A percentile compares a stretch with the other conserved stretches of the same genome.
These are phyloP conservation scores for Philopotamus ludificatus DNA, from an alignment of 1,140 invertebrate genomes.

Conservation along the genomic window DNA sequence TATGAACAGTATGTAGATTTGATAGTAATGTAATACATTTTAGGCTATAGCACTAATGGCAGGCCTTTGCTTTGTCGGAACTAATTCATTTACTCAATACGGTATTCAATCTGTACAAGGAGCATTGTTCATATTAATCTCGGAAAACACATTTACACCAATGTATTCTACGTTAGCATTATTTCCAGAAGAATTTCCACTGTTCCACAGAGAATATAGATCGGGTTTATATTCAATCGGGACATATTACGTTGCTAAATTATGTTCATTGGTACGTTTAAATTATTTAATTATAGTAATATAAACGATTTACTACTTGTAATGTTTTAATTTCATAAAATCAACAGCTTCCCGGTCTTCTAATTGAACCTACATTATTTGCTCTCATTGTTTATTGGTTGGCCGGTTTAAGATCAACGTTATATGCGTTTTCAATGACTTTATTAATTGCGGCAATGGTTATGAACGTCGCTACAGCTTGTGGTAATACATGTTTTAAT, in stretches of 20 bases:
- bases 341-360: constrained; percentile 71
- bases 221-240: constrained; percentile 73
- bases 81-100: constrained; percentile 65
- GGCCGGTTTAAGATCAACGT: constrained; percentile 64
- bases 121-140: constrained; percentile 77
- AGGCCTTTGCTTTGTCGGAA: constrained; percentile 75
- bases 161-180: constrained; percentile 80
- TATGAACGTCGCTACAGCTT: constrained; percentile 80
- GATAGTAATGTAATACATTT: constrained; percentile 30
- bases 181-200: constrained; percentile 75
- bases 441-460: constrained; percentile 68
- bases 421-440: constrained; percentile 69
- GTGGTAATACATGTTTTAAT: constrained; percentile 58
- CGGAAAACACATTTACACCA: constrained; percentile 83
- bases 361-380: constrained; percentile 76
- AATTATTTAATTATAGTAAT: neutral
- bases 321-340: constrained; percentile 3
- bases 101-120: constrained; percentile 83
- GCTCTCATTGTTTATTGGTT: constrained; percentile 76
- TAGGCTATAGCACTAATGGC: constrained; percentile 73
- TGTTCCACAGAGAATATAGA: constrained; percentile 75
- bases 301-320: neutral
- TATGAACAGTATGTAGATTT: neutral
- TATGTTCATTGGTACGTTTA: constrained; percentile 70
- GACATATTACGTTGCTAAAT: constrained; percentile 73